phyloP scores from a whole-genome alignment of 2,888 invertebrate species.

The Amorpha juglandis region DNA sequence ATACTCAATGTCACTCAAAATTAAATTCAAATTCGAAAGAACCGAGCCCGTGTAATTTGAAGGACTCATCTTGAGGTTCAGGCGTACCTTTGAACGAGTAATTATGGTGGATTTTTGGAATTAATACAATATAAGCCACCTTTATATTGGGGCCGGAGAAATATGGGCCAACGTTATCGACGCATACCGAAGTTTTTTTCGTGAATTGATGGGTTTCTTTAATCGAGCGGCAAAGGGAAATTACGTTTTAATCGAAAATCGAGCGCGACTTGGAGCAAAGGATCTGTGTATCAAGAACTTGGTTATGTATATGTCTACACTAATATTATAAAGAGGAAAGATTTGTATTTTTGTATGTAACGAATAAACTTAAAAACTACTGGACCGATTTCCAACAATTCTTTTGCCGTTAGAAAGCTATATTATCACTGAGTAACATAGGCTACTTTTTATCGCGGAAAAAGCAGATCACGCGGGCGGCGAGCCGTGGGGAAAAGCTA shows the following conservation, averaged over 20 bases:
- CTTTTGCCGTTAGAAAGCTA: no score
- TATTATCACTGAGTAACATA: no score
- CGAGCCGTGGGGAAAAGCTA: no score
- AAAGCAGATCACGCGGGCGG: no score
- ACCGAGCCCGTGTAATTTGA: slow-evolving; percentile 47
- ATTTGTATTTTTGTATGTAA: no score
- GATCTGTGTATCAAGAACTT: not conserved
- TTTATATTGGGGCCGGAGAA: slow-evolving; percentile 45
- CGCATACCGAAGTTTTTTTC: slow-evolving; percentile 42
- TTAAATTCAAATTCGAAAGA: slow-evolving; percentile 48
- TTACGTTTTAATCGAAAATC: slow-evolving; percentile 27
- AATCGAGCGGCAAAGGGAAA: slow-evolving; percentile 26
- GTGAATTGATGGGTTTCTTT: slow-evolving; percentile 50
- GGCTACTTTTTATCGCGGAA: no score
- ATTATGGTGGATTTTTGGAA: slow-evolving; percentile 78
- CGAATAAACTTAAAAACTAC: no score
- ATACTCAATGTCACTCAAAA: slow-evolving; percentile 43
- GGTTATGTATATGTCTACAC: not conserved
- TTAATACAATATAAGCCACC: slow-evolving; percentile 76
- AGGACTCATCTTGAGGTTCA: slow-evolving; percentile 61
- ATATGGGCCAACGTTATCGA: slow-evolving; percentile 51
- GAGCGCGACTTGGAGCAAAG: not conserved
- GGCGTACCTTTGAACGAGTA: slow-evolving; percentile 77
- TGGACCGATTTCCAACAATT: no score
- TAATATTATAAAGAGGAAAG: no score